Conservation (phyloP, 2,113 vertebrate species). For the Tupaia chinensis region DNA sequence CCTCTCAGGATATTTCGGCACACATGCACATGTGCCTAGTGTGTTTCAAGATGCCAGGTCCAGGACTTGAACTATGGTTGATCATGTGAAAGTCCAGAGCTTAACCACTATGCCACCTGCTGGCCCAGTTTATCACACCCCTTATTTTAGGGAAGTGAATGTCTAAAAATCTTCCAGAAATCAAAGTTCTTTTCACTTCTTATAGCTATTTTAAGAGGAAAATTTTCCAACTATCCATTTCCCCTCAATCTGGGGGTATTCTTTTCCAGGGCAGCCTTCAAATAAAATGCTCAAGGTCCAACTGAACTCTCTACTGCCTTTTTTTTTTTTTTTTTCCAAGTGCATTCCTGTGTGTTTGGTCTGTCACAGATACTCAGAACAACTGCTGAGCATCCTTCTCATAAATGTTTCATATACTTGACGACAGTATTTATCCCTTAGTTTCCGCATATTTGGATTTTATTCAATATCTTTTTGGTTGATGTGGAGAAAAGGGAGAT, state of each 20-base stretch:
- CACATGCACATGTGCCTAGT: too few relatives aligned
- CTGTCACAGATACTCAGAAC: slow-evolving; percentile 77
- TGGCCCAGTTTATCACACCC: background rate
- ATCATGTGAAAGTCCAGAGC: too few relatives aligned
- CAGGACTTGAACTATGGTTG: too few relatives aligned
- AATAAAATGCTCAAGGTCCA: slow-evolving; percentile 60
- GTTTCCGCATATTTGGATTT: slow-evolving; percentile 80
- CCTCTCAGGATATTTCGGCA: too few relatives aligned
- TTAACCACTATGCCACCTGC: too few relatives aligned
- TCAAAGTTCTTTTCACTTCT: background rate
- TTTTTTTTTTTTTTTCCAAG: background rate
- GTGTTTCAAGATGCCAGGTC: too few relatives aligned
- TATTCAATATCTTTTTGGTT: slow-evolving; percentile 80
- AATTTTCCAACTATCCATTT: background rate
- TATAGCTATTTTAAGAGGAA: background rate
- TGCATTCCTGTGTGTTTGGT: slow-evolving; percentile 77
- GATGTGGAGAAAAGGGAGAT: slow-evolving; percentile 77
- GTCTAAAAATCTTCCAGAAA: background rate
- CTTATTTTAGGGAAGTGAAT: background rate
- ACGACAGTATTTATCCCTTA: slow-evolving; percentile 82
- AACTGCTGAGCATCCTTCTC: slow-evolving; percentile 80
- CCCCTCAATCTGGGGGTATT: background rate
- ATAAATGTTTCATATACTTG: slow-evolving; percentile 83
- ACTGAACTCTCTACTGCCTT: slow-evolving; percentile 50
- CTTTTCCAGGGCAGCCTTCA: background rate